Evolutionary conservation across 1,140 invertebrate species (phyloP), one percentile per base, ranked within the genome.

Genomic region (Zaprionus camerounensis): DNA sequence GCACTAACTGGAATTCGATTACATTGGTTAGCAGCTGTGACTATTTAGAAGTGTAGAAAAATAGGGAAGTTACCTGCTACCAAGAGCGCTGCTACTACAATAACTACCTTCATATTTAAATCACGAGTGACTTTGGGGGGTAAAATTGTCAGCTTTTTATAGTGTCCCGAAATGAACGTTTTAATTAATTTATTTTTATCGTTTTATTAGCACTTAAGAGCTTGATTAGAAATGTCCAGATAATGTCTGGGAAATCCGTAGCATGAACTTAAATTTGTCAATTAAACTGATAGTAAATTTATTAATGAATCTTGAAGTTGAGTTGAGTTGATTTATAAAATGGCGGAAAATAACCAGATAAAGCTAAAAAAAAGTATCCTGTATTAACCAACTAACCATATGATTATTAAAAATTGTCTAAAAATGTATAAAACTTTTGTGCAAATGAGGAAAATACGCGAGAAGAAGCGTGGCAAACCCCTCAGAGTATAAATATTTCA

Each of bases 61-160:
- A 7, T 11, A 0, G 1, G 31, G 6, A 15, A 34, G 0, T 67
- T 59, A 72, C 70, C 70, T 53, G 55, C 22, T 2, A n/a, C 12
- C n/a, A 72, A 7, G 4, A 71, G 28, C 6, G 53, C 24, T 22
- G 44, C 6, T 13, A 72, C 67, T 41, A 59, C 67, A 51, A 76
- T 44, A 34, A 88, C 73, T 56, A 77, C 68, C 56, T 81, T 88
- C 83, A 87, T 87, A 4, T 55, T 72, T 66, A 51, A 66, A 28
- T 56, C 22, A 24, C 56, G 34, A 55, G 20, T 86, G 66, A 20
- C 66, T 44, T 55, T 15, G 2, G 22, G 38, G 28, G 12, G 28
- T 17, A 6, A 51, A 3, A 7, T 24, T 44, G 87, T 90, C 17
- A 6, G 20, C 64, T 68, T 77, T 91, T 77, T 90, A 90, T 91